Base-by-base conservation (phyloP, 2,888 invertebrate genomes). In the Pinctada fucata region DNA sequence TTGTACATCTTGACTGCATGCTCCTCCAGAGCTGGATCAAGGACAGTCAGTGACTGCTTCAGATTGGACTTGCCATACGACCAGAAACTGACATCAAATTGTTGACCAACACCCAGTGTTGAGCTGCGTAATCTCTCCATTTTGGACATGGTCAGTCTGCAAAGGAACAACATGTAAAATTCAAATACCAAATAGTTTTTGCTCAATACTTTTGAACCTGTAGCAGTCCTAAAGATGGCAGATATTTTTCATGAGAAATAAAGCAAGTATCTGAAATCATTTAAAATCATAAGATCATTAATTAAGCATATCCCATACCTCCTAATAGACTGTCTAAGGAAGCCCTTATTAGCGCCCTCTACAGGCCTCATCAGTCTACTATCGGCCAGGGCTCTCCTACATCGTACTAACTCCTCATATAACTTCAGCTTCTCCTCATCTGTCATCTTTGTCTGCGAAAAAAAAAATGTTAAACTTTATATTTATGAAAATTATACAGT, bases 1-100 rank as follows among this genome's bases (percentile, higher is more conserved):
- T 97, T 96, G 92, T 97, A 98, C 89, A 97, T 96, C 93, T 96
- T 96, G 87, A 97, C 93, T 90, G 97, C 96, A 13, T 96, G 94
- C 85, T 96, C 96, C 90, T 98, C 93, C 78, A 92, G 96, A 87
- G 97, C 97, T 2, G 95, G 95, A 92, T 97, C 97, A 74, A 96
- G 95, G 88, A 96, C 95, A 78, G 96, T 96, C 80, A 98, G 94
- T 88, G 96, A 96, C 93, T 97, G 97, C 2, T 95, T 95, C 77
- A 97, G 93, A 5, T 95, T 94, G 81, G 95, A 95, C 84, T 97
- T 95, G 89, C 96, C 96, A 93, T 97, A 98, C 66, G 97, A 96
- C 98, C 98, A 98, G 93, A 96, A 97, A 45, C 95, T 95, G 83
- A 89, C 87, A 65, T 87, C 87, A 83, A 90, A 89, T 79, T 88